Evolutionary conservation across 2,113 vertebrate genomes (phyloP).

Genomic region (Romanogobio albipinnatus): DNA sequence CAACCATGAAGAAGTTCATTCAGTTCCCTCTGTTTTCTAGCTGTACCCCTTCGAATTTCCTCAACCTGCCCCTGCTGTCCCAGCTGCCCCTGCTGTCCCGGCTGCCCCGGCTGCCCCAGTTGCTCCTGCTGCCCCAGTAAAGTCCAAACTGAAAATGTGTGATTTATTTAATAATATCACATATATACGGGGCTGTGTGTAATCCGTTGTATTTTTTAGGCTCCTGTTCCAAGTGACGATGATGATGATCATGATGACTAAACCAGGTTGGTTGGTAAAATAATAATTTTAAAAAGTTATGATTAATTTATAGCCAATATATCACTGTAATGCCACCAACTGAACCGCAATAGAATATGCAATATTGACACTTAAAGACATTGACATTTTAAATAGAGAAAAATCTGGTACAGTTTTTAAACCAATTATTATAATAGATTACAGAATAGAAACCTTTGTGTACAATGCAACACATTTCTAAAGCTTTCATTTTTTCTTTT

Average conservation of each 20-base stretch:
- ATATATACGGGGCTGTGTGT: neutral
- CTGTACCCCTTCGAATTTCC: slow-evolving; percentile 58
- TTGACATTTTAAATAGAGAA: neutral
- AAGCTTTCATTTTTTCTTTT: neutral
- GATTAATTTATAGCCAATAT: neutral
- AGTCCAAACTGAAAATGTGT: neutral
- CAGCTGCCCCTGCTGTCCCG: slow-evolving; percentile 21
- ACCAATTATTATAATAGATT: neutral
- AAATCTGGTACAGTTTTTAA: neutral
- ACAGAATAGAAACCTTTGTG: neutral
- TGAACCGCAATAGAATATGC: neutral
- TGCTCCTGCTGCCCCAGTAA: neutral
- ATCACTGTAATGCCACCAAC: neutral
- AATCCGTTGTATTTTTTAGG: slow-evolving; percentile 62
- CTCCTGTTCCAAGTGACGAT: slow-evolving; percentile 38
- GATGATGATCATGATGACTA: slow-evolving; percentile 68
- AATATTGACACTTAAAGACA: neutral
- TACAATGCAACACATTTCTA: neutral
- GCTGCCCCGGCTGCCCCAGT: neutral
- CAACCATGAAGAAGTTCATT: neutral
- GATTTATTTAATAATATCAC: neutral
- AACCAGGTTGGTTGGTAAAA: slow-evolving; percentile 48
- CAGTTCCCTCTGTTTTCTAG: slow-evolving; percentile 45
- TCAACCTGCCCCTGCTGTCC: neutral
- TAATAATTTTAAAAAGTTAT: neutral